Base-by-base conservation (phyloP, 2,113 vertebrate species). In the Silurus asotus region DNA sequence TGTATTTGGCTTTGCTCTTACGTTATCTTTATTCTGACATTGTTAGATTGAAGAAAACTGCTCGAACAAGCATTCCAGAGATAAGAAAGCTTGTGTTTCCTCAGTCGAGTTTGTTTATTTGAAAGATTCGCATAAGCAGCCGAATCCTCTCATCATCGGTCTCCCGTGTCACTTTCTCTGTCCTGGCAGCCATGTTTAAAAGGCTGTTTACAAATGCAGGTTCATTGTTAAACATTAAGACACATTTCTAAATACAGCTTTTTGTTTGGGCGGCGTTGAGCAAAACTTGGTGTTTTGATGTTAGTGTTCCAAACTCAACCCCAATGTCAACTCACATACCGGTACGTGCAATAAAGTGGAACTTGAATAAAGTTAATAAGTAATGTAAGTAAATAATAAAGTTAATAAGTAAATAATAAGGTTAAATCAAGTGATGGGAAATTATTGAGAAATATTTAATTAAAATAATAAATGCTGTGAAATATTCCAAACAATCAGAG, bases 11-110 rank as follows among this genome's bases (percentile, higher is more conserved):
- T 15, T 45, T 17, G 6, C 17, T 74, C 49, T 53, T 6, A 28
- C 20, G 9, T 25, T 84, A 75, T 25, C 53, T 83, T 55, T 10
- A 15, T 37, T 48, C 56, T 81, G 67, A 81, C 77, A 13, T 10
- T 58, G 49, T 20, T 55, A 62, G 5, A 64, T 15, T 64, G 59
- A 76, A 67, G 59, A 74, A 19, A n/a, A 45, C 56, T 78, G 19
- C 51, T 70, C 25, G 45, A 25, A 48, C 69, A 45, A 28, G 25
- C 28, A 13, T n/a, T 69, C 45, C 25, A 70, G 10, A 17, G 53
- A 78, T 61, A 81, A 81, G 56, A 28, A 88, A 70, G 48, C 28
- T 10, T 37, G 48, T 58, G 14, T 79, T 79, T 88, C 48, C 61
- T 70, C 53, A 20, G n/a, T 19, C 56, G 55, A 14, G 5, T 74